Evolutionary conservation across 2,888 invertebrate genomes (phyloP).

Genomic region (Cantharis lateralis): DNA sequence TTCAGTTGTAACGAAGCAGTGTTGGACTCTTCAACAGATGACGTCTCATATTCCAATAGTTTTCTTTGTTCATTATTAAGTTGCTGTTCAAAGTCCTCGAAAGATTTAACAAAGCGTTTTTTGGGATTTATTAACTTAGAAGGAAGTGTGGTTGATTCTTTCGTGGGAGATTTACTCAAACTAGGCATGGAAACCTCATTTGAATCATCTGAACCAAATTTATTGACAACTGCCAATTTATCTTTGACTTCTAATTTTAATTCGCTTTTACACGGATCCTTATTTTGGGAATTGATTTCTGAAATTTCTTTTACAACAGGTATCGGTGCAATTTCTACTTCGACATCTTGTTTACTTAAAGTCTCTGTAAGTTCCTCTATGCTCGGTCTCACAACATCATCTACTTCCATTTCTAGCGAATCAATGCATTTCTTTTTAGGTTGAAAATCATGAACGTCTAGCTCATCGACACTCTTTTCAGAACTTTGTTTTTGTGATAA

Average conservation of each 20-base stretch:
- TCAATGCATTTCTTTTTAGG: neutral
- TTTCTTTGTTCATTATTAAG: slow-evolving; percentile 22
- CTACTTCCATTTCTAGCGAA: neutral
- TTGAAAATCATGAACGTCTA: neutral
- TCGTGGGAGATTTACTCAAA: neutral
- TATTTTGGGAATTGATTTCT: neutral
- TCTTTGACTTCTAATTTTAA: slow-evolving; percentile 5
- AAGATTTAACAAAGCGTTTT: slow-evolving; percentile 53
- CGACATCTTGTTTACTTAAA: neutral
- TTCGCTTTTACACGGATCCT: neutral
- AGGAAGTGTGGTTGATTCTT: slow-evolving; percentile 32
- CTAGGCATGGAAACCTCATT: neutral
- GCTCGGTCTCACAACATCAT: neutral
- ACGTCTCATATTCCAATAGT: neutral
- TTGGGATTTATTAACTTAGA: slow-evolving; percentile 52
- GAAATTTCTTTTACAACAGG: neutral
- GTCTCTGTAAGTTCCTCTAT: neutral
- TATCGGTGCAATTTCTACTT: neutral
- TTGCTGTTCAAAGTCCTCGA: slow-evolving; percentile 51
- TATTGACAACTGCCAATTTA: neutral
- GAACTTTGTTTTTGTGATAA: neutral
- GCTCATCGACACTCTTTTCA: neutral
- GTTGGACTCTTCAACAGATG: neutral
- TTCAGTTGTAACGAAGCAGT: neutral
- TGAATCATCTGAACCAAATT: neutral